Evolutionary conservation across 2,797 vertebrate genomes (phyloP), one percentile per base, ranked within the genome.

Genomic region (Poecilia wingei): DNA sequence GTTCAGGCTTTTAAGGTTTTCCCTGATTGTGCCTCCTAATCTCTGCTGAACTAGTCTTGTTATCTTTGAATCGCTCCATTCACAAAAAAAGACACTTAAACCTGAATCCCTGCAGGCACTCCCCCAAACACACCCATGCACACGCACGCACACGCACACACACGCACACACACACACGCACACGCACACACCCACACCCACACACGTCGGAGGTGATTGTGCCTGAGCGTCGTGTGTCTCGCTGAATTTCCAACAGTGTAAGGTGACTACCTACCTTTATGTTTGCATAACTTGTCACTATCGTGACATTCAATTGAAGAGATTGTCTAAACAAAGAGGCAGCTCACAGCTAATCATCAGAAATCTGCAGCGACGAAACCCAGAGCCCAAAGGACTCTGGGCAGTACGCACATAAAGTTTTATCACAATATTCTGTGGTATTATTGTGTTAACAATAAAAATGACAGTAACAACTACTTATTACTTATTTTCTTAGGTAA

Each of bases 231-330:
- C 70, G 4, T 46, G 75, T 73, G 72, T 82, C 76, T 77, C 31
- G 51, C 18, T 78, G 22, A 51, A 39, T 76, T 74, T 76, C 79
- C 79, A 25, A 1, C 59, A 45, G 43, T 75, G 80, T 14, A 33
- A 70, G 31, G 78, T 82, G 46, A 85, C 79, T 82, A 72, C 73
- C 64, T 81, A 74, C 75, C 66, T 82, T 70, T 59, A 6, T 64
- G 10, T 70, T 46, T 49, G 51, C 72, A 76, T 83, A 79, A 84
- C 75, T 75, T 55, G 57, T 72, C 66, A 82, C 57, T 61, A 73
- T 83, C 12, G 69, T 20, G 28, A 31, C 16, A 49, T 7, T 43
- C 70, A 2, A 64, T 61, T 57, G 20, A 22, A 61, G 16, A 72
- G 12, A 72, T 14, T 22, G 31, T 51, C 61, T 39, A 61, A 39